phyloP scores from a whole-genome alignment of 2,888 invertebrate species.

The Neria commutata region DNA sequence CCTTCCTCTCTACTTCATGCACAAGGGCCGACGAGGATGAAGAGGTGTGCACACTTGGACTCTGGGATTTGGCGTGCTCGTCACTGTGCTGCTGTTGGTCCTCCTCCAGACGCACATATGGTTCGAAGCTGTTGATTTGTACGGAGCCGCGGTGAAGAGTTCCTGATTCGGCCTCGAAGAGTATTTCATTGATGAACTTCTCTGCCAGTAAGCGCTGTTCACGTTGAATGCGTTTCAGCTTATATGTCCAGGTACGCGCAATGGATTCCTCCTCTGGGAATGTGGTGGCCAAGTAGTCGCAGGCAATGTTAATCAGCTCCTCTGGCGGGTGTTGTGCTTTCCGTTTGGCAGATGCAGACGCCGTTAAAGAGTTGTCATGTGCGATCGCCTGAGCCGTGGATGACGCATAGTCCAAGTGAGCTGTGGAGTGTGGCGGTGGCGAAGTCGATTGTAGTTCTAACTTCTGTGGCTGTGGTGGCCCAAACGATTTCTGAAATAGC shows the following conservation, averaged over 20 bases:
- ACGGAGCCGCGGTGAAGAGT: conserved; percentile 57
- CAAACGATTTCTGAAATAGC: conserved; percentile 57
- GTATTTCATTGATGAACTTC: conserved; percentile 57
- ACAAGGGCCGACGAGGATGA: too few relatives aligned
- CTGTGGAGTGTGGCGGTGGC: conserved; percentile 31
- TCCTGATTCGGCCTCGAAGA: conserved; percentile 56
- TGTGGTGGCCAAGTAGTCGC: conserved; percentile 50
- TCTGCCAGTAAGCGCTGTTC: conserved; percentile 57
- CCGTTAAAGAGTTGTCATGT: conserved; percentile 32
- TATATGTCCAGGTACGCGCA: conserved; percentile 56
- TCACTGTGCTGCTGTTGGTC: conserved; percentile 32
- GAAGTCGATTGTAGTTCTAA: conserved; percentile 32
- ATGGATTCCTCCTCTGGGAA: conserved; percentile 56
- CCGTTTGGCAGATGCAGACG: conserved; percentile 31
- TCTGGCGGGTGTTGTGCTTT: conserved; percentile 32
- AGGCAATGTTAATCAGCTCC: conserved; percentile 52
- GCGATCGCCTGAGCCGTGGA: not conserved
- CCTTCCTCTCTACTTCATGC: too few relatives aligned
- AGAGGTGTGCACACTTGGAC: conserved; percentile 51
- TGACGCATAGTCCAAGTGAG: conserved; percentile 2
- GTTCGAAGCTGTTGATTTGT: conserved; percentile 54
- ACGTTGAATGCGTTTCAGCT: conserved; percentile 50
- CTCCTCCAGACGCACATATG: conserved; percentile 53
- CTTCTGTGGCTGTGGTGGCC: conserved; percentile 39
- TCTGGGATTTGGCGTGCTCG: conserved; percentile 51